Evolutionary conservation across 1,140 invertebrate genomes (phyloP), one percentile per base, ranked within the genome.

Genomic region (Pteromalus puparum): DNA sequence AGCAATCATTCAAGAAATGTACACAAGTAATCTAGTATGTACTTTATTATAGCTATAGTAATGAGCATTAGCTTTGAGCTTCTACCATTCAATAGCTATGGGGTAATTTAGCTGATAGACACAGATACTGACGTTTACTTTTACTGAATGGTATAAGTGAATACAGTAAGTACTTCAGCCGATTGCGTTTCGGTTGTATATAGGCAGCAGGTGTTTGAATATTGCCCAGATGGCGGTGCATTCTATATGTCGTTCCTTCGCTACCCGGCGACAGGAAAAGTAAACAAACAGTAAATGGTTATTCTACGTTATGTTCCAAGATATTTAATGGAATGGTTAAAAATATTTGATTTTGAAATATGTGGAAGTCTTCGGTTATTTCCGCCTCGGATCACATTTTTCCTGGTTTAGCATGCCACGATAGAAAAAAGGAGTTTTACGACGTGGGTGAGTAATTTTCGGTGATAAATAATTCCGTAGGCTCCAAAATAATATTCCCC

Each of bases 361-460:
- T 89, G 87, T 92, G 89, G 91, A 91, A 87, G 77, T 85, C 83
- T 61, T 91, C 92, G 15, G 91, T 94, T 30, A 91, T 93, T 53
- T 91, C 85, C 34, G 91, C 93, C 61, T 93, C 94, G 10, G 92
- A 94, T 90, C 88, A 88, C 42, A 89, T 94, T 86, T 94, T 94
- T 90, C 93, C 94, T 18, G 92, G 92, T 15, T 90, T 93, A 70
- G 85, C 87, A 15, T 88, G 90, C 85, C 85, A 90, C 83, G 85
- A 91, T 86, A 86, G 87, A 24, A 89, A 89, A 82, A 90, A 89
- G 48, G 89, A 90, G 87, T 90, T 90, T 87, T 90, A 88, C 85
- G 89, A 91, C 74, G 88, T 90, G 70, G 88, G 91, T 89, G 88
- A 84, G 82, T 81, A 42, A 42, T 48, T 61, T 76, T 65, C 26